Base-by-base conservation (phyloP, 23 tunicate species). In the Aplidium turbinatum region DNA sequence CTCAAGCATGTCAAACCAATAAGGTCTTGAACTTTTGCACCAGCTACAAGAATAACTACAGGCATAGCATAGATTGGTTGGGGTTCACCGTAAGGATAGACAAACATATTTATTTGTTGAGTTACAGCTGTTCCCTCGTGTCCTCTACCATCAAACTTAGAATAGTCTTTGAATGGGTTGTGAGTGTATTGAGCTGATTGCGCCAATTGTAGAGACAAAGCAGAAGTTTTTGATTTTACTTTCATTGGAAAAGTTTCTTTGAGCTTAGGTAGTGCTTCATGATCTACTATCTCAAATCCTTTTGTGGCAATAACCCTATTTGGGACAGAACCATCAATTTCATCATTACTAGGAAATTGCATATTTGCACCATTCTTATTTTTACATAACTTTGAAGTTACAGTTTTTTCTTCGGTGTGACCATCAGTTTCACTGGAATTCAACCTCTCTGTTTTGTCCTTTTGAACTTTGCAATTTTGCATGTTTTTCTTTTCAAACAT, bases 1-100 rank as follows among this genome's bases (percentile, higher is more conserved):
- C 80, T 67, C 81, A 80, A 91, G 33, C 90, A 84, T n/a, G 97
- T 42, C 20, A 91, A 46, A n/a, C 97, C 97, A 47, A 84, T 78
- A 0, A 84, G 35, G 47, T 91, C 91, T 19, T 36, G 47, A 29
- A 91, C 70, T 79, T 82, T 84, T 27, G 97, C 91, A 0, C 85
- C 82, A 7, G 73, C 46, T 5, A 46, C 55, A 9, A 89, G 74
- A 11, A 91, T 66, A 1, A 63, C 72, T 0, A 91, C 81, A 56
- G 51, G 13, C 38, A 91, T 73, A 7, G 97, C 40, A 55, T 47
- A 64, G 30, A 11, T 47, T n/a, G 97, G 91, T 23, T 73, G 45
- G 4, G 65, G 73, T 30, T 66, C 78, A 3, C 97, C 96, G 65
- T 77, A 77, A 21, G 80, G 61, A 55, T 68, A 89, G 4, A 89